Base-by-base conservation (phyloP, 2,113 vertebrate species). In the Phylloscopus trochilus region DNA sequence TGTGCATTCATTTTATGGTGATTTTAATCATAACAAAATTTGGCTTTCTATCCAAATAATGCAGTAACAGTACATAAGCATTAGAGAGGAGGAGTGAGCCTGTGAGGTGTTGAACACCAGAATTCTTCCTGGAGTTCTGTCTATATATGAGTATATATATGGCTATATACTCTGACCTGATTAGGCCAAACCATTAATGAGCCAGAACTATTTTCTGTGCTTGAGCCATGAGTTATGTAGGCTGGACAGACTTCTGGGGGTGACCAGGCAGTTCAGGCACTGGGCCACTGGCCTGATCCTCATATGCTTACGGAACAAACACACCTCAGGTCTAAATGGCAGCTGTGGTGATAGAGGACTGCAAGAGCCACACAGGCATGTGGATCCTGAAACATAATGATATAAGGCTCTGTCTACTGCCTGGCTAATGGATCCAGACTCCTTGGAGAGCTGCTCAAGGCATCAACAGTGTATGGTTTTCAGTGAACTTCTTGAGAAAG, bases 251-350 rank as follows among this genome's bases (percentile, higher is more conserved):
- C 22, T 44, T 14, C 19, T 88, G 53, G 12, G 5, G 69, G 19
- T 79, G 66, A 73, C n/a, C 49, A 53, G 52, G 46, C 18, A 28
- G 66, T 82, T 76, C 11, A 51, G 12, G 22, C 82, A 37, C 56
- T 64, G 58, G 16, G 18, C 55, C 3, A 7, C 27, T 1, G 1
- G 33, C 41, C 24, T 2, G 4, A 27, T 75, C 13, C 49, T 81
- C 49, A 15, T 4, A 35, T 0, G 0, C n/a, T 43, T 69, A 15
- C 1, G 20, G 55, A 88, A 10, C 15, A 69, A 80, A 55, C 30
- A 43, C 13, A 66, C 35, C 47, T 83, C 27, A 7, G 43, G 52
- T 51, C 47, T 72, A 37, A 86, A 52, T 52, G 24, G 21, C n/a
- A 63, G 33, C 56, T 92, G 5, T 59, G 15, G 23, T 77, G 58